Evolutionary conservation across 37 sponge, comb jelly and placozoan genomes (phyloP).

Genomic region (Crambe crambe): DNA sequence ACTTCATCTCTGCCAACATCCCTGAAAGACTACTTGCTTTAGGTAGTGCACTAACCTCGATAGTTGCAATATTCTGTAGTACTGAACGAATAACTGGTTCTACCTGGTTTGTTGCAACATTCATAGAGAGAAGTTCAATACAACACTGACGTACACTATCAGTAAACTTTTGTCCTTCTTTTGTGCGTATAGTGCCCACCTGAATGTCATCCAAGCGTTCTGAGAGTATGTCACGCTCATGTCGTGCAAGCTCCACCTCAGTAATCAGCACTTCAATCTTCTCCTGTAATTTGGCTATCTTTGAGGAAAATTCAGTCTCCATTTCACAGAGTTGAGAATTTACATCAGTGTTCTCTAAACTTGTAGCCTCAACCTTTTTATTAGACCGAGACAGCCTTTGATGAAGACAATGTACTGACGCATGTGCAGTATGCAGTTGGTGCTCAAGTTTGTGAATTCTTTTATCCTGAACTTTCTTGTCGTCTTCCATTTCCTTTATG

Average conservation of each 20-base stretch:
- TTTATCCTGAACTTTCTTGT: not conserved
- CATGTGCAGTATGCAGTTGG: not conserved
- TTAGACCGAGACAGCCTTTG: not conserved
- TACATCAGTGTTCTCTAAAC: not conserved
- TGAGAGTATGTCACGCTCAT: slow-evolving; percentile 8
- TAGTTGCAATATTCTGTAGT: no score
- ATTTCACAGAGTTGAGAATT: not conserved
- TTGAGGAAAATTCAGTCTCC: not conserved
- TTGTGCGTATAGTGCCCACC: not conserved
- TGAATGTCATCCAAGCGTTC: not conserved
- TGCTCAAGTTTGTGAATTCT: not conserved
- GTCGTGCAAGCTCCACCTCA: slow-evolving; percentile 1
- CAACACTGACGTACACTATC: slow-evolving; percentile 17
- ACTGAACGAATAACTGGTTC: slow-evolving; percentile 16
- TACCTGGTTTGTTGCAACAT: not conserved
- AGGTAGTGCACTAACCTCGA: no score
- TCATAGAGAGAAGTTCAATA: no score
- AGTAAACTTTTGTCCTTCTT: not conserved
- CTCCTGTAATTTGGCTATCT: not conserved
- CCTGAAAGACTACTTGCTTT: not conserved
- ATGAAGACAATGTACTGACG: not conserved
- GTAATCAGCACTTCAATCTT: not conserved
- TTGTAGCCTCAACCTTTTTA: not conserved
- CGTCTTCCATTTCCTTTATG: no score
- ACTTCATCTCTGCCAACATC: slow-evolving; percentile 20